Percentiles rank a stretch among this genome's conserved stretches.
Evolutionary conservation across 1,140 invertebrate species (phyloP).

Genomic region (Eciton burchellii): DNA sequence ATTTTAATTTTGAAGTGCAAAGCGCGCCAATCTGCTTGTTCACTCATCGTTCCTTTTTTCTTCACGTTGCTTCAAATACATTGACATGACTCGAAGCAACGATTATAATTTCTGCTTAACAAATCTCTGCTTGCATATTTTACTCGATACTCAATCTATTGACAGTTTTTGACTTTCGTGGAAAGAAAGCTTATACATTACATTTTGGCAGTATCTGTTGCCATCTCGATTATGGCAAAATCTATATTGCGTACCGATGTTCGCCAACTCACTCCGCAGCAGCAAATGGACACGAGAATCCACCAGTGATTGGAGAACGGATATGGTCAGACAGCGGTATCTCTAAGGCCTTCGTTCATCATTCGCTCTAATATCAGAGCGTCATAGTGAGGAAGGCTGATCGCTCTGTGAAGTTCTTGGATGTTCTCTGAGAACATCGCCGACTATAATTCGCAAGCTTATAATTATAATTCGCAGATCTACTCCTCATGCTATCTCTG

Average conservation of each 20-base stretch:
- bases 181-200: constrained; percentile 46
- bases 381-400: not conserved
- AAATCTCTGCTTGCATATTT: constrained; percentile 22
- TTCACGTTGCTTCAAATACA: too few species aligned
- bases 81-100: not conserved
- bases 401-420: too few species aligned
- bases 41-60: too few species aligned
- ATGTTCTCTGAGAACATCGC: too few species aligned
- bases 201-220: constrained; percentile 48
- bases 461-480: too few species aligned
- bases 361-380: constrained; percentile 16
- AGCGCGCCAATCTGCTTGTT: too few species aligned
- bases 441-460: too few species aligned
- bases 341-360: constrained; percentile 31
- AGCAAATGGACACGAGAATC: constrained; percentile 45
- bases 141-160: constrained; percentile 45
- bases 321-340: constrained; percentile 40
- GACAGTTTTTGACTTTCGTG: constrained; percentile 35
- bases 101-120: constrained; percentile 38
- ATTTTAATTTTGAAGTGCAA: too few species aligned
- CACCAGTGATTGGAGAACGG: constrained; percentile 46
- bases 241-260: constrained; percentile 27
- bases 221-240: constrained; percentile 55
- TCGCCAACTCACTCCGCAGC: not conserved
- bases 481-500: too few species aligned